phyloP scores from a whole-genome alignment of 2,113 vertebrate species.

The Colius striatus region DNA sequence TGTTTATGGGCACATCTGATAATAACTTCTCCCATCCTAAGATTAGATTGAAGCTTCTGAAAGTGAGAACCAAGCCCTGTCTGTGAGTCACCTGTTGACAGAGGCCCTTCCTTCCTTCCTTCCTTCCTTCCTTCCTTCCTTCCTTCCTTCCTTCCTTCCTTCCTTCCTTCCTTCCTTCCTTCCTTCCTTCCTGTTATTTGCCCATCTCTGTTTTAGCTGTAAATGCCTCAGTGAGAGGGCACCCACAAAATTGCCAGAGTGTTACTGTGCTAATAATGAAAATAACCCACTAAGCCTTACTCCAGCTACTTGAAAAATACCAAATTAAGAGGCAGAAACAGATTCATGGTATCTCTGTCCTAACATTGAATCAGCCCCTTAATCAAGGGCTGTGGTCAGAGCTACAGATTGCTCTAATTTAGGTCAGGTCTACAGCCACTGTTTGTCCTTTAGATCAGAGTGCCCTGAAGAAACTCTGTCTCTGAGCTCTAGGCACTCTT shows the following conservation, averaged over 20 bases:
- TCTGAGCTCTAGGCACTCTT: not conserved
- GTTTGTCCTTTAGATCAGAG: not conserved
- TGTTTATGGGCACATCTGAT: not conserved
- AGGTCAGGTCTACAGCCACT: not conserved
- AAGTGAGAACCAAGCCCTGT: not conserved
- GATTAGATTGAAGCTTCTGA: not conserved
- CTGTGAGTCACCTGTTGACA: rapidly evolving
- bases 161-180: not conserved
- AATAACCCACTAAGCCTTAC: not conserved
- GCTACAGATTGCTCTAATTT: not conserved
- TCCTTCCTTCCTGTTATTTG: not conserved
- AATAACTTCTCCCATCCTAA: not conserved
- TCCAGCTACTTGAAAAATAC: not conserved
- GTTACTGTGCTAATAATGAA: not conserved
- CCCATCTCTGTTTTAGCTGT: not conserved
- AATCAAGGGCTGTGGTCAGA: not conserved
- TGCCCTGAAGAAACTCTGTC: not conserved
- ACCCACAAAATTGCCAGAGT: not conserved
- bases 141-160: too few species aligned
- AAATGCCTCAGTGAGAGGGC: not conserved
- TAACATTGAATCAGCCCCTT: not conserved
- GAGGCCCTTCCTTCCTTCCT: too few species aligned
- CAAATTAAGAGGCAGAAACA: not conserved
- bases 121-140: rapidly evolving
- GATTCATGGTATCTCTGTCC: not conserved